A percentile compares a stretch with the other conserved stretches of the same genome.
phyloP scores from a whole-genome alignment of 2,113 vertebrate species.

The Petromus typicus region DNA sequence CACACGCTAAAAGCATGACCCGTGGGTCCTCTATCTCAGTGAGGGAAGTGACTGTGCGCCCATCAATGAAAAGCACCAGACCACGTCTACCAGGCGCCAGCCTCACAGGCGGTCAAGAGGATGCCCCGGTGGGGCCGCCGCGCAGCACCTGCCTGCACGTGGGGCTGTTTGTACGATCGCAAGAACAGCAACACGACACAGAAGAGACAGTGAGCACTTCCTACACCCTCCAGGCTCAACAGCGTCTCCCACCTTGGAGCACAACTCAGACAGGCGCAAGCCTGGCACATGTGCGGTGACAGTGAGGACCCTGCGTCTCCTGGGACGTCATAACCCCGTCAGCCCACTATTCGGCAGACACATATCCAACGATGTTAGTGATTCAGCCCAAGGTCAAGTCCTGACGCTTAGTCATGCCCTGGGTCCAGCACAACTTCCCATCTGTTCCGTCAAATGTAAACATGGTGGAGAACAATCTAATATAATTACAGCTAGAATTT shows the following conservation, averaged over 20 bases:
- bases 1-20: background rate
- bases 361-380: slow-evolving; percentile 7
- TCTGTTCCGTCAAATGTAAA: slow-evolving; percentile 59
- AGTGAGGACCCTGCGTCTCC: background rate
- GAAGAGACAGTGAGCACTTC: background rate
- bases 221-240: background rate
- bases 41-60: background rate
- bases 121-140: fast-evolving
- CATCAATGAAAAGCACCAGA: background rate
- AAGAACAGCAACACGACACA: too few relatives aligned
- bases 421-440: background rate
- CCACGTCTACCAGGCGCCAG: background rate
- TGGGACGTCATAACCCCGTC: background rate
- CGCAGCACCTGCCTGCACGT: background rate
- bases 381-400: slow-evolving; percentile 45
- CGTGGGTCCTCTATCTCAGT: background rate
- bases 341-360: background rate
- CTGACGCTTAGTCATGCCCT: slow-evolving; percentile 8
- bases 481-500: slow-evolving; percentile 67
- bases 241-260: background rate
- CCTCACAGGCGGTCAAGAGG: background rate
- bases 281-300: background rate
- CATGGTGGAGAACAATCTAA: slow-evolving; percentile 52
- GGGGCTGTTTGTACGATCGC: background rate
- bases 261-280: background rate